These are phyloP conservation scores for Aspidoscelis tigris DNA, from an alignment of 2,113 vertebrate species.

Conservation along the genomic window DNA sequence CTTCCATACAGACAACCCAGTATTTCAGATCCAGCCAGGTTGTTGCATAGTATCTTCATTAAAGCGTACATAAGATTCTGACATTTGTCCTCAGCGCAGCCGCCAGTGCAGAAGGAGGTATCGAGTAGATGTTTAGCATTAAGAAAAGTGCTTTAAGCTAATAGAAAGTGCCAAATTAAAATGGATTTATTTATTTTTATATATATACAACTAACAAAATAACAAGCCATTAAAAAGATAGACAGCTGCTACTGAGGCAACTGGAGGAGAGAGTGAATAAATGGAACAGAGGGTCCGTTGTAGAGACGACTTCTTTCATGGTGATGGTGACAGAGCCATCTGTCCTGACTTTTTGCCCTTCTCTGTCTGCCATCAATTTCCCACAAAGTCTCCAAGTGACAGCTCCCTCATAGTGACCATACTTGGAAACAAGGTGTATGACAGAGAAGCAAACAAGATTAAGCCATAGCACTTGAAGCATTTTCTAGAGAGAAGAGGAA, in stretches of 20 bases:
- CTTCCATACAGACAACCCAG: no score
- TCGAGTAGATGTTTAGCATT: not conserved
- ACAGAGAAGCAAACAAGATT: slow-evolving; percentile 66
- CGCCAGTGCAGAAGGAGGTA: no score
- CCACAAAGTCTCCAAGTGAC: slow-evolving; percentile 86
- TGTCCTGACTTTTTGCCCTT: slow-evolving; percentile 91
- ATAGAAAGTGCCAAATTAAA: slow-evolving; percentile 53
- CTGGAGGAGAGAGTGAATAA: slow-evolving; percentile 72
- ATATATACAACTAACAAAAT: slow-evolving; percentile 61
- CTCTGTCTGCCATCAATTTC: slow-evolving; percentile 92
- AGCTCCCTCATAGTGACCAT: slow-evolving; percentile 90
- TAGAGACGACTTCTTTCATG: slow-evolving; percentile 69
- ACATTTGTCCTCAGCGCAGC: no score
- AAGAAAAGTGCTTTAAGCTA: not conserved
- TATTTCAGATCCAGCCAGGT: no score
- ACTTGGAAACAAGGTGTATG: slow-evolving; percentile 86
- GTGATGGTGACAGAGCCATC: slow-evolving; percentile 90
- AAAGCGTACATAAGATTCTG: no score
- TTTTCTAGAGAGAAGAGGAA: slow-evolving; percentile 46
- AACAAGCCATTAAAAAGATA: slow-evolving; percentile 59
- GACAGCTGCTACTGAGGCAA: slow-evolving; percentile 74
- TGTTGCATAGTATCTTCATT: no score
- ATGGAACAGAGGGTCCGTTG: slow-evolving; percentile 69
- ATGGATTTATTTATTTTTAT: slow-evolving; percentile 54
- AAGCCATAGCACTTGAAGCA: slow-evolving; percentile 49